Percentiles rank a stretch among this genome's conserved stretches.
These are phyloP conservation scores for Actinernus sp. DNA, from an alignment of 92 coral and sea anemone species.

Conservation along the genomic window DNA sequence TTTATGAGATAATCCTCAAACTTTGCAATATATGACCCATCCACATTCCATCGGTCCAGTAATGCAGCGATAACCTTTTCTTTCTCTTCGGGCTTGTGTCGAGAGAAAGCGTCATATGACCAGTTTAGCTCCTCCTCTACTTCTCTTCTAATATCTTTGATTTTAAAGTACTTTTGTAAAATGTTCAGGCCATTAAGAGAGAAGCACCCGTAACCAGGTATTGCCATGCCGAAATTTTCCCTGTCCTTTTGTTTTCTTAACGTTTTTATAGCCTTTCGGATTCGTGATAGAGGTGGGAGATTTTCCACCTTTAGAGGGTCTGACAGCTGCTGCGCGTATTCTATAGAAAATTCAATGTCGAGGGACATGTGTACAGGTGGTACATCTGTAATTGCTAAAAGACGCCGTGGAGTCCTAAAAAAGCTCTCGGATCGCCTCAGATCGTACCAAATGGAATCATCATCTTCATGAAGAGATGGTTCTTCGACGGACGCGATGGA, in stretches of 20 bases:
- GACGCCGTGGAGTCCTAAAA: neutral
- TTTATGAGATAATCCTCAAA: slow-evolving; percentile 10
- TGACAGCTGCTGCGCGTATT: neutral
- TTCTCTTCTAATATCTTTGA: neutral
- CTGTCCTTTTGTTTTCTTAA: neutral
- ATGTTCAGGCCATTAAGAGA: neutral
- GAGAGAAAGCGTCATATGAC: neutral
- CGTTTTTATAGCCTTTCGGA: neutral
- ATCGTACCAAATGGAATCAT: neutral
- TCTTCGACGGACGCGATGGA: neutral
- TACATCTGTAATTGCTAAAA: neutral
- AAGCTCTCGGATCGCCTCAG: neutral
- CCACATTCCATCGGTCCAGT: slow-evolving; percentile 4
- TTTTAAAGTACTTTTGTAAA: neutral
- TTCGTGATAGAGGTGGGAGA: neutral
- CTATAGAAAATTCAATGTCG: neutral
- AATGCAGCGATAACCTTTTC: slow-evolving; percentile 15
- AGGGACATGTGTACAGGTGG: neutral
- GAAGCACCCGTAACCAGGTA: neutral
- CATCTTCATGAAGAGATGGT: neutral
- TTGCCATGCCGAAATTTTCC: neutral
- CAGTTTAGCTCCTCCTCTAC: neutral
- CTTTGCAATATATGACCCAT: slow-evolving; percentile 6
- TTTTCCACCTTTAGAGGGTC: neutral
- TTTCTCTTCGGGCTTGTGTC: too few relatives aligned